phyloP scores from a whole-genome alignment of 2,797 vertebrate species.

The Myiotriccus ornatus region DNA sequence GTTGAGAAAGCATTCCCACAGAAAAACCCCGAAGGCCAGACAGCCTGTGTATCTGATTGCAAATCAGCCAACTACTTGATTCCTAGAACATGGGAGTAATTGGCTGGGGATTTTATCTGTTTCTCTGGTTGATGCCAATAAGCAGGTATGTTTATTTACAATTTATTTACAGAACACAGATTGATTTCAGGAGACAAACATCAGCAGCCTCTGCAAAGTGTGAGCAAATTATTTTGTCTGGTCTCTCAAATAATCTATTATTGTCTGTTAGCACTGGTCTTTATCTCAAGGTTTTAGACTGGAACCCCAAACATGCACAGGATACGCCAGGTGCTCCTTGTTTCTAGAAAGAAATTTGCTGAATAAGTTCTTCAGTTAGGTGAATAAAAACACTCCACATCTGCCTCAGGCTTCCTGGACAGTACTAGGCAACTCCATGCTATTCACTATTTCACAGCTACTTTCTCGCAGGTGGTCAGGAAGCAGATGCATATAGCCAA shows the following conservation, averaged over 20 bases:
- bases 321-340: not conserved
- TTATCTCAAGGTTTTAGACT: not conserved
- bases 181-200: constrained; percentile 59
- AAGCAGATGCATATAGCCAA: not conserved
- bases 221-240: constrained; percentile 31
- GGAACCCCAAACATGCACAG: not conserved
- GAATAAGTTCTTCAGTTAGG: not conserved
- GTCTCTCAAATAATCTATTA: constrained; percentile 1
- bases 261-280: not conserved
- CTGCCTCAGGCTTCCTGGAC: not conserved
- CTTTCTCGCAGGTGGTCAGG: not conserved
- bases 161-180: constrained; percentile 73
- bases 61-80: constrained; percentile 51
- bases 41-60: constrained; percentile 38
- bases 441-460: not conserved
- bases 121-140: constrained; percentile 56
- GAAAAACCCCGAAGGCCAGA: constrained; percentile 20
- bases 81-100: constrained; percentile 39
- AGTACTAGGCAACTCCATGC: not conserved
- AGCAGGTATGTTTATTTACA: constrained; percentile 67
- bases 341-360: not conserved
- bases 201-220: not conserved
- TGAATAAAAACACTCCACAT: not conserved
- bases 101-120: constrained; percentile 65
- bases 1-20: constrained; percentile 35